A percentile compares a stretch with the other conserved stretches of the same genome.
Evolutionary conservation across 2,797 vertebrate genomes (phyloP).

Genomic region (Ibycter americanus): DNA sequence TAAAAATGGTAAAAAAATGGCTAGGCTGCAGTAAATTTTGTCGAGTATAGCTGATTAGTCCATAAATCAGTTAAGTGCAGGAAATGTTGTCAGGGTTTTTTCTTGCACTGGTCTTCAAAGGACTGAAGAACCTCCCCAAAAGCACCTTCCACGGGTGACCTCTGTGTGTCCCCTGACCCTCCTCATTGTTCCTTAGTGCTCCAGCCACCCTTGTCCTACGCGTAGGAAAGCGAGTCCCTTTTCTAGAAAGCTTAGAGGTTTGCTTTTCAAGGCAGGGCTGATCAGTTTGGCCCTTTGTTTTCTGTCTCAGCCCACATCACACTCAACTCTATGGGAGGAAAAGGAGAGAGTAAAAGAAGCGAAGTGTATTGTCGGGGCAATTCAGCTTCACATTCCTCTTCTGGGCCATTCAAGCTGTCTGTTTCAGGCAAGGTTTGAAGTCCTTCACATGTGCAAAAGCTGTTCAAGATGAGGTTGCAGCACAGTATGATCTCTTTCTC

Average conservation of each 20-base stretch:
- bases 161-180: background rate
- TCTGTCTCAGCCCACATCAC: background rate
- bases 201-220: fast-evolving
- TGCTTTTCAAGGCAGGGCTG: background rate
- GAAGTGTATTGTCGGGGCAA: background rate
- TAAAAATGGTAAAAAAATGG: background rate
- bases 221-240: background rate
- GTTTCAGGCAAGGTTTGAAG: background rate
- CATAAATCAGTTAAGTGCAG: background rate
- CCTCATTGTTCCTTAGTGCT: background rate
- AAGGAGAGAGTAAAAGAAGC: background rate
- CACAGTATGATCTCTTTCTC: background rate
- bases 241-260: background rate
- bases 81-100: background rate
- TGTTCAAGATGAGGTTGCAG: background rate
- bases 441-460: background rate
- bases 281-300: background rate
- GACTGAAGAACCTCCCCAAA: background rate
- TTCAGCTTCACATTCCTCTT: background rate
- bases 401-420: background rate
- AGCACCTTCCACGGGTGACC: background rate
- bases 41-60: background rate
- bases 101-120: background rate
- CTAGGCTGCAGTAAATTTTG: background rate
- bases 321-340: background rate